Percentiles rank a stretch among this genome's conserved stretches.
Conservation (phyloP, 1,140 invertebrate genomes). For the Grapholita molesta region DNA sequence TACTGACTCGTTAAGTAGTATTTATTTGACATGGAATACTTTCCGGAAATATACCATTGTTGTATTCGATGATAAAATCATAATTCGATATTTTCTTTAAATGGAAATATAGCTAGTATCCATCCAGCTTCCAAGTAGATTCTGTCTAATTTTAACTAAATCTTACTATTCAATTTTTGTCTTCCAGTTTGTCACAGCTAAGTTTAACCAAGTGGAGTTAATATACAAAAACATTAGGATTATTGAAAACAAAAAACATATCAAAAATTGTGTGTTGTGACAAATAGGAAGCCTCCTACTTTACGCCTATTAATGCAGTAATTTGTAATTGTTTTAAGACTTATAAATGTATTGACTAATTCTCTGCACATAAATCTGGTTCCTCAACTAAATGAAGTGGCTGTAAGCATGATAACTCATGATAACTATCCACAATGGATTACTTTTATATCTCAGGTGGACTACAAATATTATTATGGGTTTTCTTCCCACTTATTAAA, state of each 20-base stretch:
- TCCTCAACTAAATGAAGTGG: no score
- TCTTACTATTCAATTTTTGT: neutral
- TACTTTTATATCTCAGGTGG: no score
- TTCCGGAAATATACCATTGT: neutral
- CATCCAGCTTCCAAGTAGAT: neutral
- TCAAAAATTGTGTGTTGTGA: neutral
- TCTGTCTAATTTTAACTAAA: neutral
- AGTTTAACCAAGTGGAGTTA: neutral
- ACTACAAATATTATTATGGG: no score
- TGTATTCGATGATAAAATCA: neutral
- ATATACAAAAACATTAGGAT: no score
- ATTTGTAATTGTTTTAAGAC: neutral
- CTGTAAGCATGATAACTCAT: no score
- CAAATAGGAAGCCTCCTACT: neutral
- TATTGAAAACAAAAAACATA: no score
- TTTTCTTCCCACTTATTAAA: no score
- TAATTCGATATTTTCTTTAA: neutral
- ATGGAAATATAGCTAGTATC: constrained; percentile 16
- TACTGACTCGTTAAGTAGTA: neutral
- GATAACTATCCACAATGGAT: no score
- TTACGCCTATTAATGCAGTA: neutral
- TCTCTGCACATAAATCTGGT: no score
- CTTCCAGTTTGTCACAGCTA: neutral
- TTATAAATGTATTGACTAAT: neutral
- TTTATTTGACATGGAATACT: neutral